phyloP scores from a whole-genome alignment of 2,797 vertebrate species.

The Chaetophractus vellerosus region DNA sequence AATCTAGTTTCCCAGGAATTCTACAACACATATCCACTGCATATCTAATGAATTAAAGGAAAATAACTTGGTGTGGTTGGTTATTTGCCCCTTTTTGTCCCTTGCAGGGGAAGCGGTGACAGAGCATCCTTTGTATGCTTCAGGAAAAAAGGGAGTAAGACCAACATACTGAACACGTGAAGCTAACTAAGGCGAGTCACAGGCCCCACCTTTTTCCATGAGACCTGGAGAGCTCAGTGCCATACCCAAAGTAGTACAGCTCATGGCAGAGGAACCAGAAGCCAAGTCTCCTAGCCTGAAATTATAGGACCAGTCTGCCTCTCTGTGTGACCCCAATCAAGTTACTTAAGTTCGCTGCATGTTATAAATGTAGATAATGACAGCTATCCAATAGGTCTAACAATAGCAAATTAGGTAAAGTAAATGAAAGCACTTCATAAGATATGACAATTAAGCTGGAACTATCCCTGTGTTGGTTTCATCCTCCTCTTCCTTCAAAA shows the following conservation, averaged over 20 bases:
- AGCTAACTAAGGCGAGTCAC: too few species aligned
- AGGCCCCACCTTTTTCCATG: too few species aligned
- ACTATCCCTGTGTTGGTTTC: not conserved
- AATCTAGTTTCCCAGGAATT: not conserved
- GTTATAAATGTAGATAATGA: not conserved
- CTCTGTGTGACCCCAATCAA: not conserved
- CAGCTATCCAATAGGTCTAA: not conserved
- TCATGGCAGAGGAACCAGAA: not conserved
- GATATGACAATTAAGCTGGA: not conserved
- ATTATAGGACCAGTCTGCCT: not conserved
- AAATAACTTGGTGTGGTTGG: not conserved
- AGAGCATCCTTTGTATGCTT: not conserved
- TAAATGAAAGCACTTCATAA: not conserved
- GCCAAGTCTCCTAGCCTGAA: not conserved
- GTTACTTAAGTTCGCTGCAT: not conserved
- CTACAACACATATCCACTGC: not conserved
- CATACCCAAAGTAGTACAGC: not conserved
- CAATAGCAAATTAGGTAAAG: not conserved
- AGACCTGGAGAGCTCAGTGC: not conserved
- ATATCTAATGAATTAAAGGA: not conserved
- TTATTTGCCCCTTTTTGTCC: not conserved
- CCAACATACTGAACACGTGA: too few species aligned
- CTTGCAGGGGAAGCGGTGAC: not conserved
- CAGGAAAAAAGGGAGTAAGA: not conserved
- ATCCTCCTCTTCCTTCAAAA: constrained; percentile 37